Conservation (phyloP, 1,140 invertebrate genomes). For the Pararge aegeria region DNA sequence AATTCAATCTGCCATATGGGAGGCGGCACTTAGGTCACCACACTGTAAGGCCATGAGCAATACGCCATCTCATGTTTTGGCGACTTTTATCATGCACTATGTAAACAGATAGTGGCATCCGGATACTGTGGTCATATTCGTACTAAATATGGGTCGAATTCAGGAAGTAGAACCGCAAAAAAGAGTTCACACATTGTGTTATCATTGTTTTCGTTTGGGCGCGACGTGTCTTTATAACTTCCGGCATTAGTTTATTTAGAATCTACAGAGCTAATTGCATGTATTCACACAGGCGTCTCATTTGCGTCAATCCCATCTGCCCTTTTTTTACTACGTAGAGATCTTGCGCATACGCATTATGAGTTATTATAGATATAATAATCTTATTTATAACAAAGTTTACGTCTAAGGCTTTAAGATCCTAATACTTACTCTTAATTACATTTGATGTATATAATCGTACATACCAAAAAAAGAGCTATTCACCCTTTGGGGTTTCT, state of each 20-base stretch:
- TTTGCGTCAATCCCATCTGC: neutral
- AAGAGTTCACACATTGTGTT: constrained; percentile 43
- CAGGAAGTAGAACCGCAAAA: constrained; percentile 69
- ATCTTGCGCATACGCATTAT: neutral
- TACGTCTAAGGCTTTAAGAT: too few species aligned
- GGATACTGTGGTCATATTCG: constrained; percentile 37
- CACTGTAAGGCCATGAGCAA: constrained; percentile 27
- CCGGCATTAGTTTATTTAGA: constrained; percentile 20
- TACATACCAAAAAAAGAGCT: too few species aligned
- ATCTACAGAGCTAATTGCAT: constrained; percentile 11
- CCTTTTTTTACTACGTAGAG: neutral
- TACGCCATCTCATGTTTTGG: constrained; percentile 56
- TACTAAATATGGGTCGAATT: constrained; percentile 51
- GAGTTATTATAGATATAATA: too few species aligned
- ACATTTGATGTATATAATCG: too few species aligned
- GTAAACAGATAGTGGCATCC: constrained; percentile 59
- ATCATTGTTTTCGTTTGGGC: constrained; percentile 15
- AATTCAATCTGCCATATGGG: constrained; percentile 30
- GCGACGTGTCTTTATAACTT: constrained; percentile 12
- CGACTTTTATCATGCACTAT: constrained; percentile 33
- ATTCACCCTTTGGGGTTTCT: too few species aligned
- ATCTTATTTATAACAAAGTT: too few species aligned
- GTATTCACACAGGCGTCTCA: constrained; percentile 1
- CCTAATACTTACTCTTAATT: too few species aligned
- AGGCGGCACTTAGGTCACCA: constrained; percentile 9